Evolutionary conservation across 1,140 invertebrate species (phyloP).

Genomic region (Drosophila nigromelanica): DNA sequence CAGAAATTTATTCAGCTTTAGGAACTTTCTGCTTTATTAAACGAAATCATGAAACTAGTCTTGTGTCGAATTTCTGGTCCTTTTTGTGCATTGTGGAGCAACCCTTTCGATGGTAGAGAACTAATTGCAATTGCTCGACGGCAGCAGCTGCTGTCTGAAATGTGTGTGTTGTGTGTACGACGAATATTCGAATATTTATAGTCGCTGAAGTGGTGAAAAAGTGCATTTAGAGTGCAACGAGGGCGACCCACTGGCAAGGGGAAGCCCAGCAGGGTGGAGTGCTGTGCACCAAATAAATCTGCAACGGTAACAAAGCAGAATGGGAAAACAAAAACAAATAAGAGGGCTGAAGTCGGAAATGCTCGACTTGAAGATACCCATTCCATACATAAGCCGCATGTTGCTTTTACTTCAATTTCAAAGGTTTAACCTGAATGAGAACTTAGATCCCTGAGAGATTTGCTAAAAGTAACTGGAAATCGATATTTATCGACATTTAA

Average conservation of each 20-base stretch:
- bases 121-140: conserved; percentile 36
- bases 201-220: conserved; percentile 37
- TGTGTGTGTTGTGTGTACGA: neutral
- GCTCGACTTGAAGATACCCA: neutral
- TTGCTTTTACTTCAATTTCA: too few species aligned
- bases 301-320: conserved; percentile 41
- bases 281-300: conserved; percentile 68
- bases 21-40: too few species aligned
- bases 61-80: neutral
- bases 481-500: too few species aligned
- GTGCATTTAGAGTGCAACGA: conserved; percentile 30
- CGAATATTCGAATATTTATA: conserved; percentile 29
- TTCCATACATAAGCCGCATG: too few species aligned
- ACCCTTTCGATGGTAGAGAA: conserved; percentile 10
- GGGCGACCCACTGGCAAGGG: conserved; percentile 25
- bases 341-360: neutral
- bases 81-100: conserved; percentile 4
- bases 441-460: too few species aligned
- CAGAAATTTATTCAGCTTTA: neutral
- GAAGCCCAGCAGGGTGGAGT: neutral
- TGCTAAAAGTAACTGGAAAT: too few species aligned
- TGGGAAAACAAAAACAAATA: conserved; percentile 13
- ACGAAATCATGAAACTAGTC: neutral
- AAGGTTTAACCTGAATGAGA: too few species aligned
- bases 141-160: conserved; percentile 30